Percentiles rank a stretch among this genome's conserved stretches.
These are phyloP conservation scores for Clarias batrachus DNA, from an alignment of 2,113 vertebrate genomes.

Conservation along the genomic window DNA sequence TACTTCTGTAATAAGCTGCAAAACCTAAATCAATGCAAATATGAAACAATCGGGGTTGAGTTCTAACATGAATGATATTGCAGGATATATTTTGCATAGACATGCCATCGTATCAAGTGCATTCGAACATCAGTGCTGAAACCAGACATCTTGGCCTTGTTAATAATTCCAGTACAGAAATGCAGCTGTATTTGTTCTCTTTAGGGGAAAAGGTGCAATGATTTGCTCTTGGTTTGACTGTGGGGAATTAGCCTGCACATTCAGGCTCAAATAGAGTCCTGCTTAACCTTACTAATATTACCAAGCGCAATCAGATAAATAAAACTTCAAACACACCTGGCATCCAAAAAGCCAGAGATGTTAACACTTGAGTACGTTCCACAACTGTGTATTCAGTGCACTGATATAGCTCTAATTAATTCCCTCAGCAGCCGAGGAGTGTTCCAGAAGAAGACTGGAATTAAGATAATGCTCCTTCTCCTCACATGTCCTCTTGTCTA, in stretches of 20 bases:
- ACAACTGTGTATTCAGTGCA: conserved; percentile 30
- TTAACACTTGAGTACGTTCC: conserved; percentile 16
- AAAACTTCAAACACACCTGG: background rate
- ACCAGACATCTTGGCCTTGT: background rate
- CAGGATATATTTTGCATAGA: background rate
- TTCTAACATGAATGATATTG: background rate
- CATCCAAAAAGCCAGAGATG: background rate
- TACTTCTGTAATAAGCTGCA: background rate
- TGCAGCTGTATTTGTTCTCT: background rate
- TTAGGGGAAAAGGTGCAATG: background rate
- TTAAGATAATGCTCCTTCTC: conserved; percentile 33
- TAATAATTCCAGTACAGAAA: background rate
- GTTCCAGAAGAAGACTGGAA: conserved; percentile 36
- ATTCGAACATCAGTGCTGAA: background rate
- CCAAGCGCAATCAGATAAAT: background rate
- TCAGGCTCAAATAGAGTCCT: background rate
- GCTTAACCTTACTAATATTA: background rate
- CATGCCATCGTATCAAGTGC: background rate
- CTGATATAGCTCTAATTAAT: conserved; percentile 46
- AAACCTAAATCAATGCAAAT: background rate
- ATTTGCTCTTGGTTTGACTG: background rate
- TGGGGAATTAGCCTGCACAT: background rate
- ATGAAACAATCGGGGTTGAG: background rate
- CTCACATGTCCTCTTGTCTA: conserved; percentile 20
- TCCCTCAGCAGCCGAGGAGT: conserved; percentile 17